Conservation (phyloP, 2,888 invertebrate genomes). For the Drosophila recens region DNA sequence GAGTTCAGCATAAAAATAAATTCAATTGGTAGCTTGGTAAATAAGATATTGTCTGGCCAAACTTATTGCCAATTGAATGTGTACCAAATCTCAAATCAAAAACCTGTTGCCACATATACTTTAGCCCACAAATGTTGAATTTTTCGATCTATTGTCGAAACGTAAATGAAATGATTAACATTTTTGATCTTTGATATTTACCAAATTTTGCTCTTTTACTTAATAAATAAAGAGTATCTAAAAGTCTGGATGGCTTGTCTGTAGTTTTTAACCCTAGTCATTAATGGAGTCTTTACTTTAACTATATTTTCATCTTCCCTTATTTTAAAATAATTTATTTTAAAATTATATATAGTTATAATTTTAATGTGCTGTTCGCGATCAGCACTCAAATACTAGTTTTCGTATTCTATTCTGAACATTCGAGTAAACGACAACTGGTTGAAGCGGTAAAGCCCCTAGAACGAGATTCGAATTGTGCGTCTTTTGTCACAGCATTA, state of each 20-base stretch:
- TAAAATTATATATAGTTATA: not conserved
- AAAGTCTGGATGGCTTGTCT: too few relatives aligned
- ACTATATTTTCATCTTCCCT: not conserved
- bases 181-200: too few relatives aligned
- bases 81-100: constrained; percentile 38
- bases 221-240: too few relatives aligned
- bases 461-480: constrained; percentile 8
- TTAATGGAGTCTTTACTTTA: too few relatives aligned
- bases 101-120: constrained; percentile 30
- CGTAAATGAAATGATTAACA: not conserved
- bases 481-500: not conserved
- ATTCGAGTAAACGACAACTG: constrained; percentile 3
- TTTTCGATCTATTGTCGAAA: constrained; percentile 3
- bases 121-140: constrained; percentile 8
- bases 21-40: constrained; percentile 44
- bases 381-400: not conserved
- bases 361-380: not conserved
- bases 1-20: constrained; percentile 19
- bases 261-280: too few relatives aligned
- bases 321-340: not conserved
- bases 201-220: not conserved
- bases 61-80: constrained; percentile 41
- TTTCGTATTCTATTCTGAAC: not conserved
- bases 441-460: constrained; percentile 29
- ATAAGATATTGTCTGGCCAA: constrained; percentile 22